phyloP scores from a whole-genome alignment of 2,797 vertebrate genomes.

The Anabacerthia variegaticeps region DNA sequence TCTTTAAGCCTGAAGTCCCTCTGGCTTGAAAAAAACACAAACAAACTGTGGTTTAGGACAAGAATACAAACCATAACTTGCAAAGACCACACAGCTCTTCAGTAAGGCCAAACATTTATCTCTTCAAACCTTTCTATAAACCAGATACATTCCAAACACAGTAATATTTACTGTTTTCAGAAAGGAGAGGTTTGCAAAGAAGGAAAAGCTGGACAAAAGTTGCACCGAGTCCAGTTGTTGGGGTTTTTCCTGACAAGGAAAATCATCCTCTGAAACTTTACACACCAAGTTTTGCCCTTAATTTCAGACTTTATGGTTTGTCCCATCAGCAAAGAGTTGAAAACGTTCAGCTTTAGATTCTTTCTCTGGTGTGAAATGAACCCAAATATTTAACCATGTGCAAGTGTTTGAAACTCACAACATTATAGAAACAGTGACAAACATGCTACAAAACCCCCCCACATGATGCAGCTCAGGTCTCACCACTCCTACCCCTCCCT shows the following conservation, averaged over 20 bases:
- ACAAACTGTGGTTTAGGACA: background rate
- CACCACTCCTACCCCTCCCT: background rate
- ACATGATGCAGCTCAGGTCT: accelerated
- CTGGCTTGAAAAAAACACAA: background rate
- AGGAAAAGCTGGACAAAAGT: background rate
- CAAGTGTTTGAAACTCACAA: background rate
- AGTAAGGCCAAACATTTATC: background rate
- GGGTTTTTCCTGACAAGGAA: background rate
- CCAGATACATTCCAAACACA: background rate
- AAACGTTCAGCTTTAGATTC: background rate
- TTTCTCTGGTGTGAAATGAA: background rate
- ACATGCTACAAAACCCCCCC: accelerated
- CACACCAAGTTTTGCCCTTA: background rate
- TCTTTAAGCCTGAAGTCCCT: background rate
- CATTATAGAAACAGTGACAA: background rate
- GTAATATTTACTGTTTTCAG: background rate
- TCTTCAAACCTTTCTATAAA: background rate
- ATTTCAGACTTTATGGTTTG: background rate
- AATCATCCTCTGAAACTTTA: background rate
- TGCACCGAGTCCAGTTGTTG: background rate
- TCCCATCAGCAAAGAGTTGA: background rate
- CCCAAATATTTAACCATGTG: accelerated
- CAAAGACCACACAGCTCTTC: background rate
- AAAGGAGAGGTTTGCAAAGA: background rate
- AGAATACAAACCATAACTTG: background rate